Base-by-base conservation (phyloP, 2,113 vertebrate genomes). In the Labeo catla region DNA sequence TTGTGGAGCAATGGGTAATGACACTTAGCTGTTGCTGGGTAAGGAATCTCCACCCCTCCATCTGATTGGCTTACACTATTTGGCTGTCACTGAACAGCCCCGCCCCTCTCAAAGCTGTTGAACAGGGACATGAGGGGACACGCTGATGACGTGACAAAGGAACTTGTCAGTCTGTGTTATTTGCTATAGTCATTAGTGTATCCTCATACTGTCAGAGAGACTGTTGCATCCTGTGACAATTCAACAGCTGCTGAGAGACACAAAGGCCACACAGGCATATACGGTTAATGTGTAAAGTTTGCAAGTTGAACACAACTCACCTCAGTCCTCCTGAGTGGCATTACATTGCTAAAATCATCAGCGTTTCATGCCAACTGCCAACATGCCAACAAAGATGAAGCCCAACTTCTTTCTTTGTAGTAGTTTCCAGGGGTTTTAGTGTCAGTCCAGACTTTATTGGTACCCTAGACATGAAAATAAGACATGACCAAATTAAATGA, bases 21-120 rank as follows among this genome's bases (percentile, higher is more conserved):
- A 87, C 89, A 63, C 19, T 59, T 74, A 83, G 61, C 91, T 93
- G 94, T 95, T 93, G 93, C 93, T 16, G 93, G 93, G 94, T 92
- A 93, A 87, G 87, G 12, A 19, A 85, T 85, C 90, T 91, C 94
- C 94, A 91, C 93, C 94, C 94, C 93, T 92, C 43, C 0, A 54
- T 84, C 83, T 68, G 90, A 94, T 94, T 93, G 93, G 94, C 47
- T 47, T 9, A n/a, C 43, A 15, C 80, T 45, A 79, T 21, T 94
- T 93, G 93, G 94, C 43, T 50, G 72, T 23, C 45, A 19, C 78
- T 50, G n/a, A 63, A 73, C 28, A 81, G 86, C 63, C 81, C 91
- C 63, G 65, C 91, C 91, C 91, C 90, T 68, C 86, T 63, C 80
- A 91, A 85, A 90, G 86, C 86, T 49, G 59, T 84, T 70, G 78